These are phyloP conservation scores for Porites divaricata DNA, from an alignment of 92 coral and sea anemone genomes.

Conservation along the genomic window DNA sequence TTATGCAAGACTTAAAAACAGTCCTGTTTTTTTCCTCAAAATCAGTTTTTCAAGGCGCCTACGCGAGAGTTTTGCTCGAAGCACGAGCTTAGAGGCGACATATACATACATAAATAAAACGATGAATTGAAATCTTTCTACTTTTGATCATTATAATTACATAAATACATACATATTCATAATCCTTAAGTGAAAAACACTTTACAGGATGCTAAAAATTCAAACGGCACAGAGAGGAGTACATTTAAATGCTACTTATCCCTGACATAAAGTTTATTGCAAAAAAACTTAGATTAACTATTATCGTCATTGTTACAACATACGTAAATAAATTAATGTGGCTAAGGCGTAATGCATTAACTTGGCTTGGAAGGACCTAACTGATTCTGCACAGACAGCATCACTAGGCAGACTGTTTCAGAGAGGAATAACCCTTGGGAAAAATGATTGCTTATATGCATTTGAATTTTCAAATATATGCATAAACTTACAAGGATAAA, in stretches of 20 bases:
- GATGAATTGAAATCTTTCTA: too few relatives aligned
- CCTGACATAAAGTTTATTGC: not conserved
- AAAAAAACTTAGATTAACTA: not conserved
- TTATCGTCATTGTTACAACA: not conserved
- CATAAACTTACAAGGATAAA: not conserved
- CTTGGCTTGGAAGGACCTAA: conserved; percentile 22
- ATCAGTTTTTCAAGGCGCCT: too few relatives aligned
- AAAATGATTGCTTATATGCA: conserved; percentile 30
- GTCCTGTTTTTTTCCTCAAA: too few relatives aligned
- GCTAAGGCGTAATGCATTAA: not conserved
- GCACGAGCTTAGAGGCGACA: too few relatives aligned
- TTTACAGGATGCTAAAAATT: conserved; percentile 2
- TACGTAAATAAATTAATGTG: not conserved
- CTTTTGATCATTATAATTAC: too few relatives aligned
- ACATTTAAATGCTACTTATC: not conserved
- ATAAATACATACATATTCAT: too few relatives aligned
- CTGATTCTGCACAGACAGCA: conserved; percentile 22
- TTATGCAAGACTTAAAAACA: too few relatives aligned
- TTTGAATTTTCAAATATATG: conserved; percentile 6
- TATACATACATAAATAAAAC: too few relatives aligned
- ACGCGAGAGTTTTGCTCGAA: too few relatives aligned
- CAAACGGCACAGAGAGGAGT: not conserved
- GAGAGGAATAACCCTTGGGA: conserved; percentile 8
- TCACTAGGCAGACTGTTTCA: conserved; percentile 23
- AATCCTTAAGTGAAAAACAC: not conserved